phyloP scores from a whole-genome alignment of 35 echinoderm and acorn worm genomes.

The Ptychodera flava region DNA sequence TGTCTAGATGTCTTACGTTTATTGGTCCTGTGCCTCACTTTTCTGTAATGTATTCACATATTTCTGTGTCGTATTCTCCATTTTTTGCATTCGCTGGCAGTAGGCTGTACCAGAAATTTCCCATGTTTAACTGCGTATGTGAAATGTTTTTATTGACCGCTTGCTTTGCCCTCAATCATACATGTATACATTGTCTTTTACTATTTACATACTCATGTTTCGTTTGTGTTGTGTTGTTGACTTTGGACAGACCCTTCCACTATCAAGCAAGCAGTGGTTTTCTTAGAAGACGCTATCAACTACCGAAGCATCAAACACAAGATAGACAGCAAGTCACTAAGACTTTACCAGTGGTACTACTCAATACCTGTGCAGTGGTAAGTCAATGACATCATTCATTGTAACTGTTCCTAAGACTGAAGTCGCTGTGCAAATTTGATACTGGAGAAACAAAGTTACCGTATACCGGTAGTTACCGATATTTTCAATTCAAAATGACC shows the following conservation, averaged over 20 bases:
- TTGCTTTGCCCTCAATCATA: not conserved
- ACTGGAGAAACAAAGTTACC: too few species aligned
- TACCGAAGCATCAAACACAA: conserved; percentile 95
- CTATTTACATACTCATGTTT: not conserved
- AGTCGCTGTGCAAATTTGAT: too few species aligned
- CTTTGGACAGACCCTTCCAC: conserved; percentile 73
- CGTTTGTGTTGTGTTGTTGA: conserved; percentile 7
- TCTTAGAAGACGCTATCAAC: conserved; percentile 91
- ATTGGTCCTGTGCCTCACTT: too few species aligned
- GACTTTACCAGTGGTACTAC: conserved; percentile 88
- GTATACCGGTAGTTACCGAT: too few species aligned
- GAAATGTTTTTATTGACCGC: not conserved
- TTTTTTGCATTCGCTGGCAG: not conserved
- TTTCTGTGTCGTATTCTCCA: not conserved
- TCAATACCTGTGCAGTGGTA: conserved; percentile 86
- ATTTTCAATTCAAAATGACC: too few species aligned
- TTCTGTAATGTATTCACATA: too few species aligned
- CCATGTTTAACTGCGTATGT: not conserved
- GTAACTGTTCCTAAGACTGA: too few species aligned
- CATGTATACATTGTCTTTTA: not conserved
- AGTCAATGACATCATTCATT: conserved; percentile 15
- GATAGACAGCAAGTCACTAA: conserved; percentile 62
- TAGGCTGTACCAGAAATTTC: not conserved
- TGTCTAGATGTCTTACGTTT: too few species aligned
- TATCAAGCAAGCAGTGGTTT: conserved; percentile 85